Base-by-base conservation (phyloP, 2,113 vertebrate genomes). In the Myotis lucifugus region DNA sequence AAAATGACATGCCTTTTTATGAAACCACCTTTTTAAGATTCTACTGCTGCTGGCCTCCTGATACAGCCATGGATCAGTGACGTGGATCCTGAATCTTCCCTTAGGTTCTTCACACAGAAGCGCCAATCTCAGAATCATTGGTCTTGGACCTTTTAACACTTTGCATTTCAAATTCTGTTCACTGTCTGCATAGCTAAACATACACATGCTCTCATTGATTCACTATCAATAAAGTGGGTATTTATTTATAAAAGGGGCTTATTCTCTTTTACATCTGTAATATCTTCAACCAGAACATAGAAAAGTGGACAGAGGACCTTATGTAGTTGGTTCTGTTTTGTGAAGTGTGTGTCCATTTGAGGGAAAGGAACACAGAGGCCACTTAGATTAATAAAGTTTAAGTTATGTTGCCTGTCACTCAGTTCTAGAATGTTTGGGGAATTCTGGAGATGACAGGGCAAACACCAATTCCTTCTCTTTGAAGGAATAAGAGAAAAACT, bases 141-240 rank as follows among this genome's bases (percentile, higher is more conserved):
- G 90, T 74, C 66, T 92, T 85, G 69, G 82, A 72, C 70, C 12
- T 94, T 72, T 88, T 79, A 94, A 32, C 29, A 72, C 89, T 59
- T 67, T 83, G 14, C 37, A 83, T 92, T 93, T 96, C 88, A 91
- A 83, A 81, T 91, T 88, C 76, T 67, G 34, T 74, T 93, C 78
- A 88, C 34, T 86, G 32, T 48, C 18, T 61, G 59, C 67, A 46
- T 14, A 95, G 64, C 59, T 90, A 86, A 96, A 92, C 19, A 18
- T 70, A 66, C 8, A 69, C 25, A 74, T 61, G 40, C 37, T 88
- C 32, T 66, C 0, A 0, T 1, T 79, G 78, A 92, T 90, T 29
- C 40, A 69, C n/a, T 88, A 32, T 59, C 78, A 83, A 61, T 82
- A 86, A 90, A 11, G 42, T 66, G 81, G 54, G 64, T 70, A 23